Evolutionary conservation across 2,888 invertebrate species (phyloP).

Genomic region (Ligdia adustata): DNA sequence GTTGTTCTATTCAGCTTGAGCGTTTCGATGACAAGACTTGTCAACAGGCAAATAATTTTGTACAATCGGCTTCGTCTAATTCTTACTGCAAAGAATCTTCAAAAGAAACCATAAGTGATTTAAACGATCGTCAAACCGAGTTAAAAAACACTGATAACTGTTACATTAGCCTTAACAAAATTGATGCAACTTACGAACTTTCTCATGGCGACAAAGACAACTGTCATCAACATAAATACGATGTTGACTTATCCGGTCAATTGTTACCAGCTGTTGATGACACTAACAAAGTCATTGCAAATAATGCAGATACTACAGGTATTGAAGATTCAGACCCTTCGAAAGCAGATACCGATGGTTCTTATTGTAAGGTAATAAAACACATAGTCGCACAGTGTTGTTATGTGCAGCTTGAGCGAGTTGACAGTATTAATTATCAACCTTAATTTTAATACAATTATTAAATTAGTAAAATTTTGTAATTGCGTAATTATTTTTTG

Average conservation of each 20-base stretch:
- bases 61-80: too few relatives aligned
- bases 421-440: neutral
- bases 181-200: neutral
- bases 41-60: conserved; percentile 8
- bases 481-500: too few relatives aligned
- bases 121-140: too few relatives aligned
- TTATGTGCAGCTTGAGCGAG: neutral
- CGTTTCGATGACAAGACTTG: conserved; percentile 9
- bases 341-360: neutral
- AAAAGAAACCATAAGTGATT: too few relatives aligned
- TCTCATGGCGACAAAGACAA: neutral
- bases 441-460: neutral
- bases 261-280: neutral
- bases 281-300: neutral
- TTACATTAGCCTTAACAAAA: too few relatives aligned
- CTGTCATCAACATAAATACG: neutral
- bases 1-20: conserved; percentile 12
- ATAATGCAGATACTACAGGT: neutral
- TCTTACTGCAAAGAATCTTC: too few relatives aligned
- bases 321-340: neutral
- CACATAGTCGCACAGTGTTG: neutral
- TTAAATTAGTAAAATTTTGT: too few relatives aligned
- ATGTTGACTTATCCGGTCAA: neutral
- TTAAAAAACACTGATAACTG: too few relatives aligned
- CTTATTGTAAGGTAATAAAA: neutral